Evolutionary conservation across 2,797 vertebrate species (phyloP).

Genomic region (Aldrovandia affinis): DNA sequence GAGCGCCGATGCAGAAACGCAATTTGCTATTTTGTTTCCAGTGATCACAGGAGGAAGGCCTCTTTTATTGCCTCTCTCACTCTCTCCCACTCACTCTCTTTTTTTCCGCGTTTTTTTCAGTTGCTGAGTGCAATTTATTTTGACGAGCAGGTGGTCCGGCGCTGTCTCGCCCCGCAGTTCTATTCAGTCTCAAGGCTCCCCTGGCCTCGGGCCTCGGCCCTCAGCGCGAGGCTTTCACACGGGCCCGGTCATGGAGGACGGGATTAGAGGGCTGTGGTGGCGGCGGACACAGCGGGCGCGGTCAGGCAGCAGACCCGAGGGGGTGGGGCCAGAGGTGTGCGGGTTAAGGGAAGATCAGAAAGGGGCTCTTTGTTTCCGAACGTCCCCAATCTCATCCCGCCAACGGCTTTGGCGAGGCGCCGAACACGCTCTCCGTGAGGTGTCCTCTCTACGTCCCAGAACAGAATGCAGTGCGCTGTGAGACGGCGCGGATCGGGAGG

Average conservation of each 20-base stretch:
- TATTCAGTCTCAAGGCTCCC: constrained; percentile 57
- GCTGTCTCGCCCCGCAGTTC: constrained; percentile 39
- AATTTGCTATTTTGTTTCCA: constrained; percentile 78
- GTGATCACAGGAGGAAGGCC: constrained; percentile 70
- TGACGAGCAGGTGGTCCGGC: constrained; percentile 76
- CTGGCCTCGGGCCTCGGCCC: constrained; percentile 59
- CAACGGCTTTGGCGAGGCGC: constrained; percentile 60
- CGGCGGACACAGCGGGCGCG: constrained; percentile 47
- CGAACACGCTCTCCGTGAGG: constrained; percentile 35
- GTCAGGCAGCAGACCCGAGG: constrained; percentile 58
- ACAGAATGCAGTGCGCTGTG: constrained; percentile 72
- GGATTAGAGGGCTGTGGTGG: constrained; percentile 58
- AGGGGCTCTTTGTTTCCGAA: constrained; percentile 64
- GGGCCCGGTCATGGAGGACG: constrained; percentile 56
- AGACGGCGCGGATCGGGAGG: constrained; percentile 55
- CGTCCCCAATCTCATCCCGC: constrained; percentile 62
- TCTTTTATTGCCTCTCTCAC: neutral
- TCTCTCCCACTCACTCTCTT: neutral
- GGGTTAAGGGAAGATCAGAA: constrained; percentile 56
- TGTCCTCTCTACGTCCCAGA: constrained; percentile 67
- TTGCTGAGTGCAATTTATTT: constrained; percentile 77
- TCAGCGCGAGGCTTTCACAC: constrained; percentile 62
- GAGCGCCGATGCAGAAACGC: constrained; percentile 62
- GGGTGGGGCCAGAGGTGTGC: constrained; percentile 61
- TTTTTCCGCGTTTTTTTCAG: constrained; percentile 45